Base-by-base conservation (phyloP, 2,888 invertebrate species). In the Lutraria lutraria region DNA sequence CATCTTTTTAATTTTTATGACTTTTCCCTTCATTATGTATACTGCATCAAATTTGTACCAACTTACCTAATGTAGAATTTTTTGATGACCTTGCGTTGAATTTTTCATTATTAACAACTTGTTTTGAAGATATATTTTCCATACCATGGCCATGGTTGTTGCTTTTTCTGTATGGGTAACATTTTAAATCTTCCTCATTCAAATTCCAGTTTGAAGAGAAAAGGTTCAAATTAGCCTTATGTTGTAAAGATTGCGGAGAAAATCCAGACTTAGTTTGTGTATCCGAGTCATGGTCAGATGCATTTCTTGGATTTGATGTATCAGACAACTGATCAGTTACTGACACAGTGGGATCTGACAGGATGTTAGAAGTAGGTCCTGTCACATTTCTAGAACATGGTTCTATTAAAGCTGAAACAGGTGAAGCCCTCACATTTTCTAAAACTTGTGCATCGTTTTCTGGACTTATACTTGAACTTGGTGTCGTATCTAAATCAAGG, bases 111-210 rank as follows among this genome's bases (percentile, higher is more conserved):
- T 81, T 25, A 1, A n/a, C 13, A 25, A 19, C 4, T 79, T 79
- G 79, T 79, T 79, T 79, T 52, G 79, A 15, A 56, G 53, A 15
- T 10, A 56, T 15, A 29, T 13, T 25, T 16, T 56, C 3, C 29
- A 56, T 81, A 15, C 43, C 25, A n/a, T 53, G 25, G 21, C 16
- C 12, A n/a, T 53, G 2, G 29, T 0, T 56, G 13, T n/a, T 68
- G 52, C 52, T 83, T 43, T n/a, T 25, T 83, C 25, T 68, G 15
- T 52, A 52, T 60, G 68, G 83, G n/a, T 68, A 43, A 68, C 83
- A 83, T 25, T 21, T 31, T 29, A 83, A 52, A 34, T 83, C 83
- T 21, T 83, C 68, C n/a, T 83, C 83, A 25, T 68, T n/a, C n/a
- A 83, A 83, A 43, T 52, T 31, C 83, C 83, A 83, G 0, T 52